These are phyloP conservation scores for Oncorhynchus clarkii DNA, from an alignment of 2,113 vertebrate species.

Conservation along the genomic window DNA sequence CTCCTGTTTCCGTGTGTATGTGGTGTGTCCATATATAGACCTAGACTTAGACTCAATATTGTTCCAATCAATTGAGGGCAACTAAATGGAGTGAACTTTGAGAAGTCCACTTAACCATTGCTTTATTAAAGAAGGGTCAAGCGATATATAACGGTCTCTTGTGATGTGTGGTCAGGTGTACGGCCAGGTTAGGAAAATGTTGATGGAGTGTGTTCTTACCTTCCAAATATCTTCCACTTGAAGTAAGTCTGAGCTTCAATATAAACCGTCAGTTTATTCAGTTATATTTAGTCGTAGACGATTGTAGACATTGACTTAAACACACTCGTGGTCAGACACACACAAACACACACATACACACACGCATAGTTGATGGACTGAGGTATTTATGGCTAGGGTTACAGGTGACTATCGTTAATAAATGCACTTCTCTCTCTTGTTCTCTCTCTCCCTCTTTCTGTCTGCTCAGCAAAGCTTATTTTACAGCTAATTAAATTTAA, in stretches of 20 bases:
- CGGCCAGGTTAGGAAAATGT: constrained; percentile 18
- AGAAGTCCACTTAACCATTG: constrained; percentile 7
- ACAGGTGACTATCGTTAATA: too few relatives aligned
- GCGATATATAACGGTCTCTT: not conserved
- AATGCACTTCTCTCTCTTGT: too few relatives aligned
- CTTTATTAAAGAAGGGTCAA: constrained; percentile 5
- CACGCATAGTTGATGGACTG: too few relatives aligned
- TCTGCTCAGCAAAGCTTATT: not conserved
- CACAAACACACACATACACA: too few relatives aligned
- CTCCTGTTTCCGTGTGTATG: constrained; percentile 30
- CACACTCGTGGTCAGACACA: too few relatives aligned
- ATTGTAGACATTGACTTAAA: not conserved
- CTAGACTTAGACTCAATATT: constrained; percentile 24
- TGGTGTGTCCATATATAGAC: constrained; percentile 37
- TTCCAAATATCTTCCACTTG: constrained; percentile 14
- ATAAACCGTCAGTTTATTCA: not conserved
- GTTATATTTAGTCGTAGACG: not conserved
- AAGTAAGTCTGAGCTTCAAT: not conserved
- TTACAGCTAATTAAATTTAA: constrained; percentile 51
- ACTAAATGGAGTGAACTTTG: not conserved
- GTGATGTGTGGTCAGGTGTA: not conserved
- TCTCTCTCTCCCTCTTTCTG: too few relatives aligned
- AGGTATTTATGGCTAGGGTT: too few relatives aligned
- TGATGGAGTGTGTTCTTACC: constrained; percentile 20
- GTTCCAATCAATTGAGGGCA: constrained; percentile 14